Base-by-base conservation (phyloP, 2,113 vertebrate species). In the Lontra canadensis region DNA sequence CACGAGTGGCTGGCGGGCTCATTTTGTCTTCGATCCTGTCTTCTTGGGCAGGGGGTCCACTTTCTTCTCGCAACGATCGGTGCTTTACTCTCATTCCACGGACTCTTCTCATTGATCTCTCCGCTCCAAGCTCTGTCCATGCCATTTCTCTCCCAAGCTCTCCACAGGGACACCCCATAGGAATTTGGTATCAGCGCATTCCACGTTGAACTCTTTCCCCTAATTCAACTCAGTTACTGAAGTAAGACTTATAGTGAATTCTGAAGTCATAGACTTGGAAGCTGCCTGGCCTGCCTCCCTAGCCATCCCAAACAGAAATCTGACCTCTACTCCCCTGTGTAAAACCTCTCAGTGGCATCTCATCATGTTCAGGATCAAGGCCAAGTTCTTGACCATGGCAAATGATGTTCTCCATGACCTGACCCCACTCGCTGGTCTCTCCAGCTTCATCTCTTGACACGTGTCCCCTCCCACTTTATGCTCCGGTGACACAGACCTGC, bases 191-290 rank as follows among this genome's bases (percentile, higher is more conserved):
- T n/a, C 20, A 36, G 57, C 52, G 18, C 80, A 14, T 34, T 81
- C 78, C 34, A 26, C 13, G 7, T 71, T 63, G 65, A 88, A 55
- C 42, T 90, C 63, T 92, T 84, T 67, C 39, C 39, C 23, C 61
- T 80, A 63, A 88, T 39, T 87, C 90, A 31, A 69, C n/a, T 97
- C 26, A 34, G 42, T 88, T 89, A 55, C 82, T 69, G 23, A 95
- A 80, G 29, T 67, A 55, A 55, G 52, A 55, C 52, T 55, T 55
- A 5, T 18, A 55, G 52, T 55, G 5, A 55, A 55, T 55, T 55
- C 82, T 69, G 23, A 95, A 89, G 29, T 67, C 67, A 14, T n/a
- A 44, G 44, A 65, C 59, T 47, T 73, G 47, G 86, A 91, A 88
- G 49, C 85, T 18, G 10, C 34, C 25, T 69, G 25, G 25, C 25